Percentiles rank a stretch among this genome's conserved stretches.
Evolutionary conservation across 1,140 invertebrate species (phyloP).

Genomic region (Habropoda laboriosa): DNA sequence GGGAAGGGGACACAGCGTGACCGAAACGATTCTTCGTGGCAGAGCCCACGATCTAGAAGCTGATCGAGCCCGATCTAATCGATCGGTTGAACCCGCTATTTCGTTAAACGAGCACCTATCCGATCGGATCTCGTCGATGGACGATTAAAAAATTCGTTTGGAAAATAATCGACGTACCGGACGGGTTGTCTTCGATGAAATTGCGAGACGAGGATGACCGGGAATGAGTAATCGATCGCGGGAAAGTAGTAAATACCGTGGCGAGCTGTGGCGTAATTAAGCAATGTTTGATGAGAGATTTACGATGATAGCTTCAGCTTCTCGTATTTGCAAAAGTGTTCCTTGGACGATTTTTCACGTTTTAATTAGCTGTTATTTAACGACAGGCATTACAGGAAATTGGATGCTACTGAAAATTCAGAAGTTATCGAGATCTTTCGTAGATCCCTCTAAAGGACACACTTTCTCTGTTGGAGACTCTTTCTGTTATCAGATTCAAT

Average conservation of each 20-base stretch:
- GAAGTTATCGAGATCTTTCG: too few relatives aligned
- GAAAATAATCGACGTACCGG: slow-evolving; percentile 18
- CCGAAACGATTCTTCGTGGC: slow-evolving; percentile 11
- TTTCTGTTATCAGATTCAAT: too few relatives aligned
- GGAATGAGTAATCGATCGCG: slow-evolving; percentile 19
- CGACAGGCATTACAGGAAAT: too few relatives aligned
- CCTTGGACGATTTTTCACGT: too few relatives aligned
- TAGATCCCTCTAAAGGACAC: too few relatives aligned
- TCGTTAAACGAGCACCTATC: not conserved
- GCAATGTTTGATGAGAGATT: slow-evolving; percentile 17
- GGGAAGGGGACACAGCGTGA: slow-evolving; percentile 11
- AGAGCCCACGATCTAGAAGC: slow-evolving; percentile 5
- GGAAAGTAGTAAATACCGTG: slow-evolving; percentile 8
- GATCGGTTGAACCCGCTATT: slow-evolving; percentile 14
- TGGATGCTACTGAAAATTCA: too few relatives aligned
- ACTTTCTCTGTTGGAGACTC: too few relatives aligned
- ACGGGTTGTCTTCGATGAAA: not conserved
- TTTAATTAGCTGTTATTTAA: too few relatives aligned
- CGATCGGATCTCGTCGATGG: not conserved
- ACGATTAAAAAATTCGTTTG: slow-evolving; percentile 29
- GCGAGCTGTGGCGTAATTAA: not conserved
- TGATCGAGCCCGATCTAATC: slow-evolving; percentile 36
- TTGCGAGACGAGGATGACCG: not conserved
- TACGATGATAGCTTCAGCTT: not conserved
- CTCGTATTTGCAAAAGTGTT: not conserved